Conservation (phyloP, 2,888 invertebrate genomes). For the Athalia circularis region DNA sequence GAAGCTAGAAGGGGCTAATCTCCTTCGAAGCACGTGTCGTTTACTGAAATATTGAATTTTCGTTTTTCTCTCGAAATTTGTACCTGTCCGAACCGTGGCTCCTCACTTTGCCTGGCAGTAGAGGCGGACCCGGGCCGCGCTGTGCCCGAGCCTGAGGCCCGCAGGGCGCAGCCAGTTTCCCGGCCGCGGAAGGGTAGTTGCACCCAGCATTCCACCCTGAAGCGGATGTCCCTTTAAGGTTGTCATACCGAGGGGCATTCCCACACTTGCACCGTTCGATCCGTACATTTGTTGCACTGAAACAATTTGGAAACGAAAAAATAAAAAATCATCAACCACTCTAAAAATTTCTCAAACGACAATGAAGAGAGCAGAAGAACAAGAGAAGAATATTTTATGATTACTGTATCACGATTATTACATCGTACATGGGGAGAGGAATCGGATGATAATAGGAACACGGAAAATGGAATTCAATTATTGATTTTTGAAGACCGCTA, state of each 20-base stretch:
- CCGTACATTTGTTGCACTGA: conserved; percentile 87
- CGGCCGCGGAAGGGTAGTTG: conserved; percentile 78
- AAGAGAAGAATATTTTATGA: not conserved
- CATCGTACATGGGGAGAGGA: no score
- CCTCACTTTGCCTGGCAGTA: conserved; percentile 84
- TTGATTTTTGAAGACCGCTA: conserved; percentile 17
- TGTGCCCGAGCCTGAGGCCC: conserved; percentile 86
- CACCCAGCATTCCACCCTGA: conserved; percentile 70
- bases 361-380: not conserved
- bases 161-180: conserved; percentile 98
- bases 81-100: conserved; percentile 77
- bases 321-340: conserved; percentile 68
- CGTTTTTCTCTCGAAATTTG: conserved; percentile 29
- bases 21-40: not conserved
- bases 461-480: conserved; percentile 5
- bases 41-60: not conserved
- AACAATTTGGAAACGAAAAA: conserved; percentile 69
- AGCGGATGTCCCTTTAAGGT: conserved; percentile 75
- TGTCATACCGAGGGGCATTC: conserved; percentile 72
- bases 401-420: not conserved
- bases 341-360: conserved; percentile 51
- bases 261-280: conserved; percentile 80
- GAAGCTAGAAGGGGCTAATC: not conserved
- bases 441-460: not conserved
- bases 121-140: conserved; percentile 86